Percentiles rank a stretch among this genome's conserved stretches.
Conservation (phyloP, 2,888 invertebrate species). For the Falcaria lacertinaria region DNA sequence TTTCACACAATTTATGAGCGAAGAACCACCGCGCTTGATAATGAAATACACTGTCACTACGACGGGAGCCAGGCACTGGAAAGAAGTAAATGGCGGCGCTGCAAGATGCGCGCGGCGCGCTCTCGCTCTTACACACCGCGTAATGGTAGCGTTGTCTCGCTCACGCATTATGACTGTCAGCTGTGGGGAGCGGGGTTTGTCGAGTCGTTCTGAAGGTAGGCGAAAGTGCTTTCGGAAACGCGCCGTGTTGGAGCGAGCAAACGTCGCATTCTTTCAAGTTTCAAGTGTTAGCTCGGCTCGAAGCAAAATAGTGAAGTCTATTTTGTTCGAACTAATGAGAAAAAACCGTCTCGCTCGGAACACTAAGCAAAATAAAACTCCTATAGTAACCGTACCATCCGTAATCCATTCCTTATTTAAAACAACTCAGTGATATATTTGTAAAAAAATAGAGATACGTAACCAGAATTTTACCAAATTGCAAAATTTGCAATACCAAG, state of each 20-base stretch:
- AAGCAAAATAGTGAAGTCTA: constrained; percentile 20
- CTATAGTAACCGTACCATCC: no score
- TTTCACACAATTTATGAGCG: constrained; percentile 61
- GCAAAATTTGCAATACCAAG: no score
- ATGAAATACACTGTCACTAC: constrained; percentile 69
- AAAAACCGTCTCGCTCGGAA: background rate
- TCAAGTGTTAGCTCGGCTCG: constrained; percentile 32
- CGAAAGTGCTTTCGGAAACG: constrained; percentile 72
- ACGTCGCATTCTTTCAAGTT: constrained; percentile 44
- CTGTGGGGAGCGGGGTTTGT: constrained; percentile 66
- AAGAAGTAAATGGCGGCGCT: constrained; percentile 72
- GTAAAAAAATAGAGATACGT: no score
- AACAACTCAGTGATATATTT: no score
- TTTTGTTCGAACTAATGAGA: constrained; percentile 16
- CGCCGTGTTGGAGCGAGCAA: constrained; percentile 35
- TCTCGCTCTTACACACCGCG: constrained; percentile 34
- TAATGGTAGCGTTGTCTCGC: constrained; percentile 35
- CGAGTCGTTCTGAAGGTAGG: constrained; percentile 61
- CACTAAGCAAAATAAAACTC: background rate
- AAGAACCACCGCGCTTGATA: constrained; percentile 53
- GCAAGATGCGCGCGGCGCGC: constrained; percentile 55
- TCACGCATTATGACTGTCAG: constrained; percentile 64
- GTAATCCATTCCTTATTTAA: no score
- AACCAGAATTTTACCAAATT: no score
- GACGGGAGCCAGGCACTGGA: constrained; percentile 65